Evolutionary conservation across 2,797 vertebrate species (phyloP), one percentile per base, ranked within the genome.

Genomic region (Lepilemur ruficaudatus): DNA sequence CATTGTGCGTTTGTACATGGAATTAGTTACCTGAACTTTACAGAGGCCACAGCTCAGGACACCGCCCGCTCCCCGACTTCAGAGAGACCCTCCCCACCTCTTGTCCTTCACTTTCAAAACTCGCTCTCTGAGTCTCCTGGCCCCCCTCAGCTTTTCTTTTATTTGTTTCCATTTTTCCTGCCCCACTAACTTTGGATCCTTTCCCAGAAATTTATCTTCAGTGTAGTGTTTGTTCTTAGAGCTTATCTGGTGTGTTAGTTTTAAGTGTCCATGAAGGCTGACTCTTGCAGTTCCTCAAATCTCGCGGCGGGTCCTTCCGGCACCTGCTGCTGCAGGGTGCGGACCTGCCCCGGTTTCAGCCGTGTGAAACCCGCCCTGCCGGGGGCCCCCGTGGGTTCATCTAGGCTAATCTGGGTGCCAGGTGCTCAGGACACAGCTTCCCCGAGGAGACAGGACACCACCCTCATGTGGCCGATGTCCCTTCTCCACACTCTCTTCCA

Each of bases 21-120:
- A 20, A 18, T 70, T 12, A 20, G 46, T 28, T 50, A 57, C 5
- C 67, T 38, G 35, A 41, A 35, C 23, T 35, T 52, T 20, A 48
- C 32, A 28, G 5, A 38, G 43, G 52, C 7, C 22, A 13, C 30
- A 15, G 35, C 25, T 41, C 18, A 35, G 18, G 17, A 28, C 11
- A 10, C 2, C 1, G 0, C 23, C 17, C 22, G 4, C 9, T 23
- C 35, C 41, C 11, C n/a, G 9, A 69, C 5, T 11, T 18, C 32
- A 35, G 35, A 35, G 43, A 32, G 9, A 22, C 20, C 10, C 14
- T 20, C 8, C 52, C 48, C 50, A 7, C 65, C 0, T 0, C 2
- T 32, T 46, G 1, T 23, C 18, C 2, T 52, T 5, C 4, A 12
- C 38, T 10, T 17, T 22, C 12, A 2, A 22, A 22, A 48, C 17